Percentiles rank a stretch among this genome's conserved stretches.
These are phyloP conservation scores for Lates calcarifer DNA, from an alignment of 2,113 vertebrate species.

Conservation along the genomic window DNA sequence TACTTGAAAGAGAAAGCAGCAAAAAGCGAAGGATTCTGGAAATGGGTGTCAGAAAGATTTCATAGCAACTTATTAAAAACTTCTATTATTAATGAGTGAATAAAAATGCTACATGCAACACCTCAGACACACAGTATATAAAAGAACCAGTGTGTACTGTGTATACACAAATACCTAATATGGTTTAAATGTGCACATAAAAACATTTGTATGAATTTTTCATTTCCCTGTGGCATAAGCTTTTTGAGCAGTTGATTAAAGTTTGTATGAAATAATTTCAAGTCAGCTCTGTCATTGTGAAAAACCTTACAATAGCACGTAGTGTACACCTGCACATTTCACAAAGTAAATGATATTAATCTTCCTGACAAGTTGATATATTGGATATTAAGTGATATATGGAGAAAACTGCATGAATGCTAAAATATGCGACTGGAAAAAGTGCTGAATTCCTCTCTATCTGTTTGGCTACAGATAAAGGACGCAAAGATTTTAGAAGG, in stretches of 20 bases:
- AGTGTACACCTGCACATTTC: constrained; percentile 35
- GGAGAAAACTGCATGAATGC: constrained; percentile 51
- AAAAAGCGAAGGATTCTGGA: background rate
- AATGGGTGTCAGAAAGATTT: too few species aligned
- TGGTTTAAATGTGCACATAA: constrained; percentile 32
- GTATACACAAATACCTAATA: background rate
- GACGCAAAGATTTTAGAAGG: constrained; percentile 43
- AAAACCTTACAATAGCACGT: constrained; percentile 51
- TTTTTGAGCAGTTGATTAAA: constrained; percentile 55
- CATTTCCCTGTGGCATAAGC: constrained; percentile 32
- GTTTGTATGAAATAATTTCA: constrained; percentile 61
- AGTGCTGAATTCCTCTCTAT: constrained; percentile 68
- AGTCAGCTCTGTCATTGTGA: constrained; percentile 57
- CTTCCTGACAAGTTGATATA: constrained; percentile 69
- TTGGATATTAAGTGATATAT: constrained; percentile 59
- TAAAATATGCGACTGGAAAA: constrained; percentile 55
- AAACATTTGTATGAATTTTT: constrained; percentile 52
- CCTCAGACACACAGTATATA: background rate
- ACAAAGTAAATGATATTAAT: constrained; percentile 71
- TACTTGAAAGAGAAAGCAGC: background rate
- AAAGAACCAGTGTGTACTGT: background rate
- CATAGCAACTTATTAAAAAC: too few species aligned
- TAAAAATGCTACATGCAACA: too few species aligned
- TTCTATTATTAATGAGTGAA: too few species aligned
- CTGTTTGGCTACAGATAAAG: constrained; percentile 78